A percentile compares a stretch with the other conserved stretches of the same genome.
Conservation (phyloP, 1,140 invertebrate species). For the Archivesica marissinica region DNA sequence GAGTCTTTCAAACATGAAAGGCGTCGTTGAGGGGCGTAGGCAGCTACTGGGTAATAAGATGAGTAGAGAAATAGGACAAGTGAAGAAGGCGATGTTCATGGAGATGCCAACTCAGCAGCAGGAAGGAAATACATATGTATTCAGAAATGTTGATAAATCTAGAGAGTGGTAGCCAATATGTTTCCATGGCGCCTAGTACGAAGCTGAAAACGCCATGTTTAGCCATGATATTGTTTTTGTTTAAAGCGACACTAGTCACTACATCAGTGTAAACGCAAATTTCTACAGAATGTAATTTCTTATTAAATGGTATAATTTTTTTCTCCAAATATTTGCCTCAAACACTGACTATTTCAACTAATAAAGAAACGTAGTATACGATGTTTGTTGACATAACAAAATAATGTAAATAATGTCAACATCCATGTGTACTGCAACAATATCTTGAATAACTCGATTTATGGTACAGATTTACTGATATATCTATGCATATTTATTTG, state of each 20-base stretch:
- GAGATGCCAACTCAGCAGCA: slow-evolving; percentile 45
- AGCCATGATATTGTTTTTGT: neutral
- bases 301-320: no score
- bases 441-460: no score
- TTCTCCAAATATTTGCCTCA: no score
- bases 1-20: slow-evolving; percentile 81
- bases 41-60: slow-evolving; percentile 81
- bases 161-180: slow-evolving; percentile 32
- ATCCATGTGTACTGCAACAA: no score
- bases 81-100: slow-evolving; percentile 75
- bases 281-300: no score
- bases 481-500: no score
- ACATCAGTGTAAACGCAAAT: neutral
- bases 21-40: slow-evolving; percentile 80
- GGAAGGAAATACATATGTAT: slow-evolving; percentile 22
- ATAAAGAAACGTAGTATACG: no score
- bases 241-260: neutral
- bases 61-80: slow-evolving; percentile 80
- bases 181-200: neutral
- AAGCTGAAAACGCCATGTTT: neutral
- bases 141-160: slow-evolving; percentile 48
- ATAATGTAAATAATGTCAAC: no score
- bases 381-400: no score
- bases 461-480: no score
- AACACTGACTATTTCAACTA: no score